These are phyloP conservation scores for Mesorhabditis spiculigera DNA, from an alignment of 2,888 invertebrate species.

Conservation along the genomic window DNA sequence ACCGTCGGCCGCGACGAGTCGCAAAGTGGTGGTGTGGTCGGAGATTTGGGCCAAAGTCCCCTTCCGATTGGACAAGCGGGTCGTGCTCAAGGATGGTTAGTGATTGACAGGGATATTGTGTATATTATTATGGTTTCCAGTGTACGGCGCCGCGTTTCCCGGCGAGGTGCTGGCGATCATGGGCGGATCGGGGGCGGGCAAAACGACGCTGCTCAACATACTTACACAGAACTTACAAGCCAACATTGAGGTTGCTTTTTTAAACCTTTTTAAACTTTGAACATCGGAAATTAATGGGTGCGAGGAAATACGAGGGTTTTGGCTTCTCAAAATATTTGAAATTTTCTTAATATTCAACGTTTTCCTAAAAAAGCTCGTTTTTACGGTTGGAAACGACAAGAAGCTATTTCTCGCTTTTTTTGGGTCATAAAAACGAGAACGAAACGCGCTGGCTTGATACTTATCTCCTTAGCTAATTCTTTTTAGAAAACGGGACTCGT, in stretches of 20 bases:
- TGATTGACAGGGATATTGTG: background rate
- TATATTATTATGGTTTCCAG: slow-evolving; percentile 18
- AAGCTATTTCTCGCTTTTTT: too few relatives aligned
- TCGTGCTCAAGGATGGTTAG: slow-evolving; percentile 1
- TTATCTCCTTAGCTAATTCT: slow-evolving; percentile 2
- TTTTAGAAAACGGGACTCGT: slow-evolving; percentile 33
- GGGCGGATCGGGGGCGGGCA: slow-evolving; percentile 76
- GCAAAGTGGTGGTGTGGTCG: too few relatives aligned
- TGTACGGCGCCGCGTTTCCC: slow-evolving; percentile 40
- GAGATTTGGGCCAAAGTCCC: too few relatives aligned
- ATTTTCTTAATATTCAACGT: too few relatives aligned
- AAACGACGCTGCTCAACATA: slow-evolving; percentile 81
- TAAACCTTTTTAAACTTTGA: too few relatives aligned
- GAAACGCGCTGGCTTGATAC: too few relatives aligned
- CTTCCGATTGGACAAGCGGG: background rate
- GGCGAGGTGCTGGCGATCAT: slow-evolving; percentile 45
- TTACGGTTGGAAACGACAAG: too few relatives aligned
- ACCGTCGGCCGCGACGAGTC: too few relatives aligned
- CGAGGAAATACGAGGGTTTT: background rate
- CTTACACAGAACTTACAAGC: slow-evolving; percentile 70
- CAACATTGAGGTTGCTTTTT: slow-evolving; percentile 29
- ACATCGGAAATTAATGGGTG: too few relatives aligned
- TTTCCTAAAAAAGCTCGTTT: too few relatives aligned
- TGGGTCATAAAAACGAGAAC: too few relatives aligned
- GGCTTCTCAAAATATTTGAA: background rate